Conservation (phyloP, 1,140 invertebrate genomes). For the Lineus longissimus region DNA sequence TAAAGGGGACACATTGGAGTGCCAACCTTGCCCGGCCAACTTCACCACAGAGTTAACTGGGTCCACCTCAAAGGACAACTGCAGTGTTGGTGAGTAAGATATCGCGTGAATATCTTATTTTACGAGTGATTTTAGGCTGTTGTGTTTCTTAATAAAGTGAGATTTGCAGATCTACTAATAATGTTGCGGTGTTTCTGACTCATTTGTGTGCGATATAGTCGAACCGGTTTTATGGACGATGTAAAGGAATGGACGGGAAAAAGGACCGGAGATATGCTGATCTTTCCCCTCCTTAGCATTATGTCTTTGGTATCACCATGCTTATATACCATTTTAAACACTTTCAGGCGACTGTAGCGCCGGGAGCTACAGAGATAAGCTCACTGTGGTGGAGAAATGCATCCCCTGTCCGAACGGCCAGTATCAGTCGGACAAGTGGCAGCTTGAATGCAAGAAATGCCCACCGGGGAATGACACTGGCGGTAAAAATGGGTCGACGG, state of each 20-base stretch:
- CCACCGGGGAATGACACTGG: conserved; percentile 11
- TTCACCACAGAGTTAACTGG: conserved; percentile 82
- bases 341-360: conserved; percentile 47
- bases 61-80: conserved; percentile 78
- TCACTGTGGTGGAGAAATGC: conserved; percentile 67
- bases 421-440: conserved; percentile 74
- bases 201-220: too few relatives aligned
- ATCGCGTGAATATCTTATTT: too few relatives aligned
- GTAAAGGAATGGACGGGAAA: too few relatives aligned
- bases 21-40: conserved; percentile 78
- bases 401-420: conserved; percentile 84
- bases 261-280: too few relatives aligned
- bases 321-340: too few relatives aligned
- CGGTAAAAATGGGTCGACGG: conserved; percentile 2
- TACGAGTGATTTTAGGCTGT: too few relatives aligned
- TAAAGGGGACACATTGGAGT: conserved; percentile 56
- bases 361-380: conserved; percentile 79
- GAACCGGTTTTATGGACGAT: too few relatives aligned
- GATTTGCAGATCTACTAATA: too few relatives aligned
- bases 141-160: too few relatives aligned
- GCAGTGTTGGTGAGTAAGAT: conserved; percentile 49
- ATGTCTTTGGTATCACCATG: too few relatives aligned
- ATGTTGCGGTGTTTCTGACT: too few relatives aligned
- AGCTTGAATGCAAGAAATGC: conserved; percentile 15
- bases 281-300: too few relatives aligned